Base-by-base conservation (phyloP, 2,888 invertebrate species). In the Conistra vaccinii region DNA sequence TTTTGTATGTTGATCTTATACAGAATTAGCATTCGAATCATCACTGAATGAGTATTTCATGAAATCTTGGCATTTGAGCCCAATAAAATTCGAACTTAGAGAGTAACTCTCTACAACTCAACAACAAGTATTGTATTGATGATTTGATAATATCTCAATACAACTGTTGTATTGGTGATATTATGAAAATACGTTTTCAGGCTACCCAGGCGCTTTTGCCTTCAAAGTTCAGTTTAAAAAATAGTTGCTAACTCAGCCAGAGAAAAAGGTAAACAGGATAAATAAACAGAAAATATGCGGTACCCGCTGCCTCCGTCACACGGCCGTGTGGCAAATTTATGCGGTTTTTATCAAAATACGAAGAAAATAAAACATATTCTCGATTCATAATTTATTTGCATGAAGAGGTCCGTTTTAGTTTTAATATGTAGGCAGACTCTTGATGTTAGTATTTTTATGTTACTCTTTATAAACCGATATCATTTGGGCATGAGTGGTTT, bases 361-460 rank as follows among this genome's bases (percentile, higher is more conserved):
- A 75, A 73, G 76, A 78, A 81, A 85, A 84, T 83, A 78, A 78
- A 69, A 69, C 32, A 73, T 69, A 81, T 81, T 76, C 69, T 26
- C 78, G 84, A 86, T 89, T 86, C 88, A 86, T 89, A 89, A 87
- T 89, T 83, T 86, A 89, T 87, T 85, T 85, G 53, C 70, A 68
- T 61, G 72, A 78, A 75, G 67, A 71, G 58, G 69, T 77, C 57
- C 60, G 51, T 80, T 84, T 78, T 83, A 85, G 87, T 89, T 89
- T 80, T 76, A 76, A 77, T 82, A 78, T 68, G 63, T 72, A 60
- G 26, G 62, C 10, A 53, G 35, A 69, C 63, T 60, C 62, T 73
- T 66, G 55, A 67, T 67, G 66, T 66, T 23, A 29, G 32, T 53
- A 51, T 69, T 68, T 67, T 39, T 29, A 53, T 71, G 14, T 57